Conservation (phyloP, 1,140 invertebrate genomes). For the Aphidius gifuensis region DNA sequence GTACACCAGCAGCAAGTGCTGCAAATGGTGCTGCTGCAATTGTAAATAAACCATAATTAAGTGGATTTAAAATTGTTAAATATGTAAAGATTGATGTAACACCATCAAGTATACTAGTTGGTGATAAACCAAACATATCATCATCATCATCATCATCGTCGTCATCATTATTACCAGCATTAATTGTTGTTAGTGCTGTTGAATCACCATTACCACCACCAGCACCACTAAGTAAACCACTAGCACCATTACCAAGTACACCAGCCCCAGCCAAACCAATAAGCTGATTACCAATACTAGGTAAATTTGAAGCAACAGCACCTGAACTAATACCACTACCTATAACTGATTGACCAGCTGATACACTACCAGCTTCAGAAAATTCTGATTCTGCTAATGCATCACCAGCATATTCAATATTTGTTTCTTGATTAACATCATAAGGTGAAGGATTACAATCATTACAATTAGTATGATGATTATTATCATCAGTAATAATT, state of each 20-base stretch:
- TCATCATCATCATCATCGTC: conserved; percentile 46
- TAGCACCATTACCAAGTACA: too few relatives aligned
- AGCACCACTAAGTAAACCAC: conserved; percentile 6
- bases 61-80: conserved; percentile 46
- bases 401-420: conserved; percentile 6
- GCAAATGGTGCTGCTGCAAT: conserved; percentile 48
- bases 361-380: neutral
- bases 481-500: too few relatives aligned
- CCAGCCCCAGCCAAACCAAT: too few relatives aligned
- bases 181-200: neutral
- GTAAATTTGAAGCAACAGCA: too few relatives aligned
- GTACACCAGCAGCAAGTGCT: conserved; percentile 46
- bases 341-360: neutral
- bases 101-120: conserved; percentile 37
- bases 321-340: neutral
- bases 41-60: conserved; percentile 50
- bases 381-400: neutral
- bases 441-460: neutral
- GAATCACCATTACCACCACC: neutral
- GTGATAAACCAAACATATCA: conserved; percentile 37
- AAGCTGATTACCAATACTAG: neutral
- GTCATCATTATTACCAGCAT: conserved; percentile 42
- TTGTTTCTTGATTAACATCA: conserved; percentile 20
- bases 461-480: too few relatives aligned
- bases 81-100: conserved; percentile 42